These are phyloP conservation scores for Cremastobaeus sp. DNA, from an alignment of 2,888 invertebrate species.

Conservation along the genomic window DNA sequence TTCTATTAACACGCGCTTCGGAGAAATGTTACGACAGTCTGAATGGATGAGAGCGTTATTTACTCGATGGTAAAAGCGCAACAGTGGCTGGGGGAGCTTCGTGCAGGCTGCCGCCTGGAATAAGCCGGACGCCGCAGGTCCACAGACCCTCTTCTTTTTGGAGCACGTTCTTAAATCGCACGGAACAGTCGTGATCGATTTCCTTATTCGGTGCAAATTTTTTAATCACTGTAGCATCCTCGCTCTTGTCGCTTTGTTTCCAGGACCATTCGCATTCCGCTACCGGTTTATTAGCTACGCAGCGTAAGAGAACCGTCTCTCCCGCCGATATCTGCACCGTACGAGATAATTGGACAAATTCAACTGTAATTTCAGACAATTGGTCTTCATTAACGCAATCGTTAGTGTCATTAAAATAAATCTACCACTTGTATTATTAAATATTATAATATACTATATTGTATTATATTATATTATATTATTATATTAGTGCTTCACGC, in stretches of 20 bases:
- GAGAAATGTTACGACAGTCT: no score
- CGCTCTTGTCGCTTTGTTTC: slow-evolving; percentile 73
- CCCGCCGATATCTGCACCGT: slow-evolving; percentile 75
- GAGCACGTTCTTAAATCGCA: slow-evolving; percentile 74
- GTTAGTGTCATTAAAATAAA: slow-evolving; percentile 2
- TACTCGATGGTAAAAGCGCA: slow-evolving; percentile 74
- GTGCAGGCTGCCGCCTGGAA: slow-evolving; percentile 71
- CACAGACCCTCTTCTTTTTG: slow-evolving; percentile 77
- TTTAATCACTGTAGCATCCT: slow-evolving; percentile 70
- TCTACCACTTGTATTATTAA: no score
- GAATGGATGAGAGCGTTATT: no score
- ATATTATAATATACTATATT: no score
- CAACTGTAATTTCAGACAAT: slow-evolving; percentile 67
- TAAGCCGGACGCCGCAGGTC: slow-evolving; percentile 75
- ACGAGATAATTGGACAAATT: slow-evolving; percentile 76
- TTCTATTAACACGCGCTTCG: no score
- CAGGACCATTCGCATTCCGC: slow-evolving; percentile 77
- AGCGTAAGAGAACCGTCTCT: slow-evolving; percentile 74
- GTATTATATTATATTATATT: no score
- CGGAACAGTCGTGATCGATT: slow-evolving; percentile 75
- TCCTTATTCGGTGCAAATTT: slow-evolving; percentile 74
- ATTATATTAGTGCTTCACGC: no score
- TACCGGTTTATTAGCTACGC: slow-evolving; percentile 75
- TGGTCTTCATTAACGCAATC: not conserved
- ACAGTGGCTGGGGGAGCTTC: slow-evolving; percentile 75